phyloP scores from a whole-genome alignment of 1,140 invertebrate species.

The Brachionus angularis region DNA sequence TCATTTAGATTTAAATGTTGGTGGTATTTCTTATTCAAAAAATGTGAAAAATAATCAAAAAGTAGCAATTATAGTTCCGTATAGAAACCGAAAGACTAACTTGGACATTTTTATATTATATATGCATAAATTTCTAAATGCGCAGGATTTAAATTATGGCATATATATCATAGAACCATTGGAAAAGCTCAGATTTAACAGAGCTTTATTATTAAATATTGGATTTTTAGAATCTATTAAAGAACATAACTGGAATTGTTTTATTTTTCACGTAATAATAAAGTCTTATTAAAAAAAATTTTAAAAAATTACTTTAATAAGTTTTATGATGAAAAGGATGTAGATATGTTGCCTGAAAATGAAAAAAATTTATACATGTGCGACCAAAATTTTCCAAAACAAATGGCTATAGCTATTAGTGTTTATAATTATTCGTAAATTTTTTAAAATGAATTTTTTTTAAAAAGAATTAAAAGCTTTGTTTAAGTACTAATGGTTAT shows the following conservation, averaged over 20 bases:
- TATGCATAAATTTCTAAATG: conserved; percentile 80
- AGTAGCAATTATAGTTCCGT: conserved; percentile 81
- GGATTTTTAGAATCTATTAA: conserved; percentile 80
- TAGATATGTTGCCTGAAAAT: conserved; percentile 41
- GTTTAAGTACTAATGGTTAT: conserved; percentile 8
- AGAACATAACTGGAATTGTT: conserved; percentile 55
- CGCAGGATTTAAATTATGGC: conserved; percentile 78
- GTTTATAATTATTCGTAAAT: conserved; percentile 26
- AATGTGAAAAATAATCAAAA: conserved; percentile 46
- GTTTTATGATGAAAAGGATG: not conserved
- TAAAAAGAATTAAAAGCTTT: not conserved
- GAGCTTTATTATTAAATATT: conserved; percentile 87
- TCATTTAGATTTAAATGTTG: conserved; percentile 71
- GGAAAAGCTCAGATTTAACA: conserved; percentile 68
- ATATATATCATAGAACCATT: conserved; percentile 79
- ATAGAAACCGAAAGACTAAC: conserved; percentile 74
- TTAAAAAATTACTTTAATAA: not conserved
- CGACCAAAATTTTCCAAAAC: not conserved
- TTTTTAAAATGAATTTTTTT: not conserved
- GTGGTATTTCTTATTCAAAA: conserved; percentile 67
- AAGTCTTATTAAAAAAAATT: conserved; percentile 33
- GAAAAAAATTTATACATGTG: conserved; percentile 24
- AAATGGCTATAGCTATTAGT: conserved; percentile 23
- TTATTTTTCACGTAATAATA: conserved; percentile 25
- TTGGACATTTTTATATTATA: conserved; percentile 74